A percentile compares a stretch with the other conserved stretches of the same genome.
These are phyloP conservation scores for Oreochromis aureus DNA, from an alignment of 2,113 vertebrate genomes.

Conservation along the genomic window DNA sequence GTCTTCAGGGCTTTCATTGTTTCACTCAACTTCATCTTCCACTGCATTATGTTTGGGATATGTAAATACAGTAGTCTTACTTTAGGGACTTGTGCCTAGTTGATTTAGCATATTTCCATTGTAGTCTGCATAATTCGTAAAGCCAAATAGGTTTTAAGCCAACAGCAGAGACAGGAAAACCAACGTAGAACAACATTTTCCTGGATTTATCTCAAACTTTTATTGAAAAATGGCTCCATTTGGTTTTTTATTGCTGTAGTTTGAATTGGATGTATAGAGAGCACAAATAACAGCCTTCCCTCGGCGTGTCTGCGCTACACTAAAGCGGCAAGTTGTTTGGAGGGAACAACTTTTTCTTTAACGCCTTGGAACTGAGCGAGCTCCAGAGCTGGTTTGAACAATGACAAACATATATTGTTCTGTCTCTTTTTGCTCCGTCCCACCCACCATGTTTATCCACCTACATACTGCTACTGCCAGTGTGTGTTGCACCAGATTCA, in stretches of 20 bases:
- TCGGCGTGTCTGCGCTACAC: neutral
- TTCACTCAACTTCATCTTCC: constrained; percentile 5
- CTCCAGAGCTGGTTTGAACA: neutral
- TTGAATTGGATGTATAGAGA: neutral
- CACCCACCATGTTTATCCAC: constrained; percentile 8
- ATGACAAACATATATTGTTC: neutral
- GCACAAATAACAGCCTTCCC: neutral
- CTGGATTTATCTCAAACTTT: neutral
- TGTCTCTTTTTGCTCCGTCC: neutral
- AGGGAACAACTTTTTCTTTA: neutral
- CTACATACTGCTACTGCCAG: constrained; percentile 5
- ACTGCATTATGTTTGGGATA: constrained; percentile 12
- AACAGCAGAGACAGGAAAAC: neutral
- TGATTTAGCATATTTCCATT: constrained; percentile 24
- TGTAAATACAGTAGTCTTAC: constrained; percentile 41
- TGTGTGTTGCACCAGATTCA: neutral
- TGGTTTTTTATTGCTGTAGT: neutral
- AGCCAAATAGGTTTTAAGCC: constrained; percentile 38
- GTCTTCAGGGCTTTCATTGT: constrained; percentile 15
- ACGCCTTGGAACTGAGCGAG: neutral
- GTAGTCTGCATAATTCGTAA: constrained; percentile 37
- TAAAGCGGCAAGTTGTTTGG: neutral
- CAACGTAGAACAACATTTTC: neutral
- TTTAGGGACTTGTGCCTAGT: constrained; percentile 11
- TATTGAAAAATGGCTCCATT: neutral